Percentiles rank a stretch among this genome's conserved stretches.
phyloP scores from a whole-genome alignment of 2,797 vertebrate species.

The Poeciliopsis paucimaculata region DNA sequence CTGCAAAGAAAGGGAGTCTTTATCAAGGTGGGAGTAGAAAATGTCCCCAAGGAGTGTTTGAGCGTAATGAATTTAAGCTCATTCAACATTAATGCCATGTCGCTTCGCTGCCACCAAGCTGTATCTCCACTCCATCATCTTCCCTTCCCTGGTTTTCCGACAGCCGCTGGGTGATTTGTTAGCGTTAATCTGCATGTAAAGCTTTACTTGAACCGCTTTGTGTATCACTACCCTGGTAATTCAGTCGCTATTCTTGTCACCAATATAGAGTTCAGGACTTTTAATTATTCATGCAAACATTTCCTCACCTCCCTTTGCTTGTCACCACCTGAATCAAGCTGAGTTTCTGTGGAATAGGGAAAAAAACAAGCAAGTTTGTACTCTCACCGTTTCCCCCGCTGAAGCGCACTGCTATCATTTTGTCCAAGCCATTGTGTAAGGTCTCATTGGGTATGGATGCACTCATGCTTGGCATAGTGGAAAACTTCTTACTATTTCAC shows the following conservation, averaged over 20 bases:
- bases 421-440: slow-evolving; percentile 49
- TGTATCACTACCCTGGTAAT: slow-evolving; percentile 30
- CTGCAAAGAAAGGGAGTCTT: slow-evolving; percentile 67
- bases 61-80: slow-evolving; percentile 73
- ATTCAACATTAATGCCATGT: slow-evolving; percentile 68
- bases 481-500: slow-evolving; percentile 50
- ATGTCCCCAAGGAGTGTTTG: slow-evolving; percentile 67
- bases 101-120: slow-evolving; percentile 47
- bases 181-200: not conserved
- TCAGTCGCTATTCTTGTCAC: slow-evolving; percentile 44
- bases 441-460: slow-evolving; percentile 46
- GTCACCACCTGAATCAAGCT: slow-evolving; percentile 18
- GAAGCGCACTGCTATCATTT: slow-evolving; percentile 53
- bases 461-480: slow-evolving; percentile 40
- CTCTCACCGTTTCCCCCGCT: slow-evolving; percentile 9
- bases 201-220: slow-evolving; percentile 38
- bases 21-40: slow-evolving; percentile 71
- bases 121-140: slow-evolving; percentile 53
- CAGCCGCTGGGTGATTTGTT: slow-evolving; percentile 46
- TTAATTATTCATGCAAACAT: slow-evolving; percentile 68
- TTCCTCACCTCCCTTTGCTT: slow-evolving; percentile 12
- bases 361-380: slow-evolving; percentile 37
- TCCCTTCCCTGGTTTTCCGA: slow-evolving; percentile 49
- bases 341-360: slow-evolving; percentile 53
- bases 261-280: slow-evolving; percentile 62